Base-by-base conservation (phyloP, 35 echinoderm and acorn worm genomes). In the Anneissia japonica region DNA sequence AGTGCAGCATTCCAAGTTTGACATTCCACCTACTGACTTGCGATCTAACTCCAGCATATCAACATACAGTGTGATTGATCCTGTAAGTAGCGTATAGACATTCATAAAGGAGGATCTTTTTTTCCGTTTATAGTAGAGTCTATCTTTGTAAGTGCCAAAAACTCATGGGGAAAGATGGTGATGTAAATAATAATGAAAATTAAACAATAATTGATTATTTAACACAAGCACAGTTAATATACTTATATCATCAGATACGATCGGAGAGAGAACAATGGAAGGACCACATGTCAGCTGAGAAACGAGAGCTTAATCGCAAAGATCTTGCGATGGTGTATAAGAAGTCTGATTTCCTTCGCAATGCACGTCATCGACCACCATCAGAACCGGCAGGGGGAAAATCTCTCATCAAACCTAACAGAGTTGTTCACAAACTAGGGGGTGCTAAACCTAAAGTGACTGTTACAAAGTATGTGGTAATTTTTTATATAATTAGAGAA, bases 401-500 rank as follows among this genome's bases (percentile, higher is more conserved):
- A 78, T 84, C 90, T 6, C 73, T 99, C 33, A 81, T 94, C 38
- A 99, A 99, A 77, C 89, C 96, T 33, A 94, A 91, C 87, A 91
- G 83, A 26, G 87, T 97, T 28, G 79, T 85, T 39, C 88, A 97
- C 39, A 12, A 94, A 43, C 92, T 99, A 26, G 92, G 92, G 30
- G 92, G 96, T 31, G 96, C 96, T 33, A 99, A 99, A 84, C 88
- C 96, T 12, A 99, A 86, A 26, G 96, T 94, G 1, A 29, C 87
- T 31, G 96, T 94, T 51, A 84, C 77, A 46, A 79, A 35, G 93
- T 94, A 81, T 74, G 92, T 86, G 5, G 4, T 77, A 32, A 1
- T 33, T 37, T n/a, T n/a, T n/a, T n/a, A n/a, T n/a, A n/a, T n/a
- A n/a, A n/a, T n/a, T n/a, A n/a, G n/a, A n/a, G n/a, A n/a, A n/a